Base-by-base conservation (phyloP, 2,113 vertebrate species). In the Oreamnos americanus region DNA sequence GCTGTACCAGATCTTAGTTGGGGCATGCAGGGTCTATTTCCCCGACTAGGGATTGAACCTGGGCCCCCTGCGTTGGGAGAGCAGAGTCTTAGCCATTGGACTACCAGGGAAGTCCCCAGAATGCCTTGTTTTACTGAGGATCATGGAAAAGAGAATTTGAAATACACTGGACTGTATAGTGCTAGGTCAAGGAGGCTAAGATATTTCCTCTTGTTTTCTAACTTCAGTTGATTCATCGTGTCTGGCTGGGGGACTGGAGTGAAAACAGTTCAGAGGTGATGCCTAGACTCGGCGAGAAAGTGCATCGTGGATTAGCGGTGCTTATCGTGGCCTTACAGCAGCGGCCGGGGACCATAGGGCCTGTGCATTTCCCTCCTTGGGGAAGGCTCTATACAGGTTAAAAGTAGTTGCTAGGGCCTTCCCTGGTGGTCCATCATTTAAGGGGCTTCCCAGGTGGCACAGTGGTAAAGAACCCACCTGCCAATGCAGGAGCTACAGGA, bases 261-360 rank as follows among this genome's bases (percentile, higher is more conserved):
- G 51, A 81, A 92, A 62, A 81, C 33, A 28, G 33, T 51, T 83
- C 71, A 39, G 47, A 45, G 76, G 55, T 71, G 9, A 45, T 36
- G 51, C 89, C 67, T 81, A 19, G 71, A 62, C 62, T 79, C 30
- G 23, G n/a, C 8, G 8, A 55, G 21, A 36, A 53, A 78, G 33
- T 45, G 28, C 23, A 1, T 36, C 11, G 0, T 33, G 47, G 60
- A 25, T 90, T 17, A 53, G 60, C 17, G 8, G 10, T 26, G 39
- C 49, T 25, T 49, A 43, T 49, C 10, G 15, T 36, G 11, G 17
- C 30, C 30, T 76, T 57, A 30, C 39, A 36, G 19, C 47, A 74
- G 64, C 4, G 30, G 17, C 19, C 0, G 5, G 6, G 6, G 14
- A 1, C 8, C 62, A 14, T 13, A 12, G 2, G 11, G 26, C 21